Conservation (phyloP, 2,797 vertebrate genomes). For the Cichlasoma orientale region DNA sequence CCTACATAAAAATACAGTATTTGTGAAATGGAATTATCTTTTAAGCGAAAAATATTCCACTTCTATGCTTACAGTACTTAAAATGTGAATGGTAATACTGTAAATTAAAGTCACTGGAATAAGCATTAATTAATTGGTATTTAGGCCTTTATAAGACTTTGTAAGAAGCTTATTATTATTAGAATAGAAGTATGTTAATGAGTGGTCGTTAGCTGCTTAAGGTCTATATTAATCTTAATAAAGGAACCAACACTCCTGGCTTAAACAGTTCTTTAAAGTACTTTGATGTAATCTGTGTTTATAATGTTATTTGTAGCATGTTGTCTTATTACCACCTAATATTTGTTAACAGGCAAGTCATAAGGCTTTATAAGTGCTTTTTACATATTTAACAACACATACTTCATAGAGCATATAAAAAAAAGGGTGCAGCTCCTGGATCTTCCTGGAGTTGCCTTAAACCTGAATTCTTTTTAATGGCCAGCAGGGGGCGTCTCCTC, state of each 20-base stretch:
- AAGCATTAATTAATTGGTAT: no score
- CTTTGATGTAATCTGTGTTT: not conserved
- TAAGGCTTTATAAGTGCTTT: not conserved
- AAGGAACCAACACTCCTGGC: not conserved
- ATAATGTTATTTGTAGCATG: not conserved
- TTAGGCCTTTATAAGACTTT: no score
- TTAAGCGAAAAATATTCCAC: not conserved
- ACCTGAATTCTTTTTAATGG: fast-evolving
- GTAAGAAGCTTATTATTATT: no score
- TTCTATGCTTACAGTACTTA: not conserved
- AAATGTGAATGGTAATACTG: not conserved
- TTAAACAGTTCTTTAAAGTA: not conserved
- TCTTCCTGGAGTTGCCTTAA: not conserved
- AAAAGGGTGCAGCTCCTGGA: not conserved
- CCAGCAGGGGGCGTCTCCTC: not conserved
- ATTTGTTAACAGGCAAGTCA: not conserved
- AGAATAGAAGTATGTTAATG: not conserved
- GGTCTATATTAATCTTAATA: not conserved
- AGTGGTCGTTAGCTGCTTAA: not conserved
- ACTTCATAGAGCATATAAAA: not conserved
- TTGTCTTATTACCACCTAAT: not conserved
- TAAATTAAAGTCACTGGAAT: not conserved
- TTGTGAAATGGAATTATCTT: not conserved
- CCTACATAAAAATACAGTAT: not conserved
- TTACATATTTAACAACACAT: no score